Evolutionary conservation across 2,797 vertebrate species (phyloP), one percentile per base, ranked within the genome.

Genomic region (Periparus ater): DNA sequence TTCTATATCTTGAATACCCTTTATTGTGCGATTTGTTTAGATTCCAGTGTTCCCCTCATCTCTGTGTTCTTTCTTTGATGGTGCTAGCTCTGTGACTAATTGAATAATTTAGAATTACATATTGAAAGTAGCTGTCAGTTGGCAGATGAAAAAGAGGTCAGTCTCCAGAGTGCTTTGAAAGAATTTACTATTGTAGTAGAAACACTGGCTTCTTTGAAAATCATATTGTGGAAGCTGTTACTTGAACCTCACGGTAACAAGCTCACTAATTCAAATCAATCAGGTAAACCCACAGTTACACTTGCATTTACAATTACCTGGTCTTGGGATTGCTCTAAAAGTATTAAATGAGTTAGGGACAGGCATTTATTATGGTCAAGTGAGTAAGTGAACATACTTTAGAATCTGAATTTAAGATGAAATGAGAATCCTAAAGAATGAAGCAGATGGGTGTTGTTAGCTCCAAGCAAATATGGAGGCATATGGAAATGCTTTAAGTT

Each of bases 131-230:
- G 60, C 53, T 93, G 78, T 91, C 74, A 85, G 55, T 73, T 91
- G 63, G 36, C 51, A 66, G 51, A 88, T 80, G 75, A 86, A 85
- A 93, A 96, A 84, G 73, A 86, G 66, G 67, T 92, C 57, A 53
- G 9, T 73, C n/a, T 89, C 48, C 23, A 16, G 65, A 63, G 70
- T 66, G 45, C 45, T 84, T 61, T 45, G 32, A 62, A 86, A 85
- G 70, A 84, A 80, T 74, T 70, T 62, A 15, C 48, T 94, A 44
- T 78, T 89, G 70, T 89, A 36, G 40, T 80, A 93, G 78, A 88
- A 96, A 70, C 81, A 93, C 75, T 74, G 68, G 26, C 44, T 91
- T 67, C 89, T 93, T 74, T 93, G 68, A 86, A 54, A 84, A 92
- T 92, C 40, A 10, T 80, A 12, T 65, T 45, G 44, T 87, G 54